Percentiles rank a stretch among this genome's conserved stretches.
phyloP scores from a whole-genome alignment of 2,113 vertebrate genomes.

The Saguinus imperator region DNA sequence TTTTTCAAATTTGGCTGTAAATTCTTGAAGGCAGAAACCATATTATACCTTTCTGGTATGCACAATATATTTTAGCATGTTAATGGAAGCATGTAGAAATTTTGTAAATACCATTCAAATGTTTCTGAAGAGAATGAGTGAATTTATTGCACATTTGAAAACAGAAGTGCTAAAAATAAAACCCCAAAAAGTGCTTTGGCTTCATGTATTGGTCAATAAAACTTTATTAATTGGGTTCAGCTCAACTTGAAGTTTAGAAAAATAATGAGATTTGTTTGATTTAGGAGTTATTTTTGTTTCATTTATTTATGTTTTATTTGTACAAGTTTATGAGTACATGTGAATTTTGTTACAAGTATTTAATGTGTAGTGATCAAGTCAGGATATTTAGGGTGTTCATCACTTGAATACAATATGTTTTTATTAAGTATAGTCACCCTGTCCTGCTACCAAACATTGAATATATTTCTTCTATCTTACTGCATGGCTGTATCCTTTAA shows the following conservation, averaged over 20 bases:
- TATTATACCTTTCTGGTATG: not conserved
- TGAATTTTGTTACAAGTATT: no score
- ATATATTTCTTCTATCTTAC: no score
- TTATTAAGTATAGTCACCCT: no score
- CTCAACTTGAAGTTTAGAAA: not conserved
- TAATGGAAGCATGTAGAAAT: not conserved
- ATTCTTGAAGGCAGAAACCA: not conserved
- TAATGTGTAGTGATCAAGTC: no score
- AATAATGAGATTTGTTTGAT: slow-evolving; percentile 11
- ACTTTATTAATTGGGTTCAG: not conserved
- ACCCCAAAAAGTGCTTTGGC: not conserved
- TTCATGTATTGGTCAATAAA: not conserved
- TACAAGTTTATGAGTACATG: no score
- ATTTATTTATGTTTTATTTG: no score
- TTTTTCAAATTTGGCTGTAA: not conserved
- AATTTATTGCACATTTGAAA: not conserved
- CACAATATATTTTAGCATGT: not conserved
- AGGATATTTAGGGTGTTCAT: no score
- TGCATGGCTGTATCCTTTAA: no score
- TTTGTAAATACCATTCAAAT: not conserved
- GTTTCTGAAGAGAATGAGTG: not conserved
- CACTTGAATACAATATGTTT: no score
- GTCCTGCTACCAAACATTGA: no score
- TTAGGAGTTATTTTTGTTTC: not conserved
- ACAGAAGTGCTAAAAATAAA: not conserved